Base-by-base conservation (phyloP, 1,140 invertebrate genomes). In the Tetragnatha versicolor region DNA sequence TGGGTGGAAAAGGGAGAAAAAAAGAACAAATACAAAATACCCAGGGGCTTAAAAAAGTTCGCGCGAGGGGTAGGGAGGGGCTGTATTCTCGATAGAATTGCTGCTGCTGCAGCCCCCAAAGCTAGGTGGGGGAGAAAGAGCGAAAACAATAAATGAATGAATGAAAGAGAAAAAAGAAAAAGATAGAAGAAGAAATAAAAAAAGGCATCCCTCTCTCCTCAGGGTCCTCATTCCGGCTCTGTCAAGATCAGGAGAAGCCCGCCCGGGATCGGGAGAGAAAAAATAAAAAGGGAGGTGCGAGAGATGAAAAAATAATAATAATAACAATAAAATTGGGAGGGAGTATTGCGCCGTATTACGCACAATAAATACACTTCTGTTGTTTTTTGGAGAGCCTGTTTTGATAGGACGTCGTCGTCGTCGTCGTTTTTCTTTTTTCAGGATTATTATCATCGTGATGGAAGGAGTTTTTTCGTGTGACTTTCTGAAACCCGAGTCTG, bases 191-290 rank as follows among this genome's bases (percentile, higher is more conserved):
- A 72, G 33, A 22, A 58, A 42, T 7, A 6, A 55, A 70, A 70
- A 70, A 58, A 61, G 14, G 12, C 31, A 33, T 61, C n/a, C 37
- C 22, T 55, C 35, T 73, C 70, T 73, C 70, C 70, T 42, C 29
- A 20, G 33, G 70, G 51, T 72, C 39, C 55, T 61, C 51, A 60
- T 73, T 73, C 33, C 37, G 42, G 68, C 55, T 61, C 70, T 73
- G 70, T 73, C 70, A 73, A 73, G 70, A 73, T 73, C 70, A 73
- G 66, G 66, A 69, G 70, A 33, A 55, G 17, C 20, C 22, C 10
- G 12, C 7, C 9, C 14, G 63, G 22, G 63, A 20, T 47, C 37
- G 39, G 42, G n/a, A 25, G 3, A 12, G 49, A 20, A 20, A 25
- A 53, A 25, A 58, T 58, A 31, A 9, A 17, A 42, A 42, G 12